These are phyloP conservation scores for Polydrusus cervinus DNA, from an alignment of 2,888 invertebrate species.

Conservation along the genomic window DNA sequence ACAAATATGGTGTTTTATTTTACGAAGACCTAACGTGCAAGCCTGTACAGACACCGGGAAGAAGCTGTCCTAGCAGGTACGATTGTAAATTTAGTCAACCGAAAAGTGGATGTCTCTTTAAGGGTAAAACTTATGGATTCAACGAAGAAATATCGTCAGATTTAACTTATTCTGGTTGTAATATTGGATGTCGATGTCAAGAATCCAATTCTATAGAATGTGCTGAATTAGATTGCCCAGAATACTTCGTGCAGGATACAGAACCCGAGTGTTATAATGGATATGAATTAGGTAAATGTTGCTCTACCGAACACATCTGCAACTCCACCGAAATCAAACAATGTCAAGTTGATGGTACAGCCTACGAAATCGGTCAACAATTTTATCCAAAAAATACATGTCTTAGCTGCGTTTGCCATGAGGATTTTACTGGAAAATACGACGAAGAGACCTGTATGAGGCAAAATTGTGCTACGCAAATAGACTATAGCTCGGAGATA, in stretches of 20 bases:
- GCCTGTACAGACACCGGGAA: constrained; percentile 51
- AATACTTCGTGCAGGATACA: constrained; percentile 36
- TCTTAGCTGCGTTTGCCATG: constrained; percentile 55
- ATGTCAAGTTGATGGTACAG: constrained; percentile 71
- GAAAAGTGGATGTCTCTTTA: constrained; percentile 54
- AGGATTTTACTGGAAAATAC: constrained; percentile 54
- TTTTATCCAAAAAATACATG: constrained; percentile 52
- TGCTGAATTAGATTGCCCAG: constrained; percentile 59
- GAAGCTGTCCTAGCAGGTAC: constrained; percentile 57
- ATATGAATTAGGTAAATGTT: constrained; percentile 53
- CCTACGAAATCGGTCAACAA: constrained; percentile 43
- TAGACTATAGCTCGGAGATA: constrained; percentile 28
- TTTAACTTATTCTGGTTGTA: constrained; percentile 54
- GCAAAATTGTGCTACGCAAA: constrained; percentile 39
- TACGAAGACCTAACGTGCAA: constrained; percentile 60
- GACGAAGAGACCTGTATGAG: constrained; percentile 48
- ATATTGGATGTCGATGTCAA: constrained; percentile 55
- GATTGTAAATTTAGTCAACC: constrained; percentile 54
- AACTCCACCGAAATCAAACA: constrained; percentile 29
- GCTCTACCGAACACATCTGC: constrained; percentile 48
- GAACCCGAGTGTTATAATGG: constrained; percentile 45
- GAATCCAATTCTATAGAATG: constrained; percentile 38
- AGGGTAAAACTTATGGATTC: constrained; percentile 44
- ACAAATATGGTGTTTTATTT: constrained; percentile 23
- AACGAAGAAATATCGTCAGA: constrained; percentile 49